These are phyloP conservation scores for Aricia artaxerxes DNA, from an alignment of 2,888 invertebrate genomes.

Conservation along the genomic window DNA sequence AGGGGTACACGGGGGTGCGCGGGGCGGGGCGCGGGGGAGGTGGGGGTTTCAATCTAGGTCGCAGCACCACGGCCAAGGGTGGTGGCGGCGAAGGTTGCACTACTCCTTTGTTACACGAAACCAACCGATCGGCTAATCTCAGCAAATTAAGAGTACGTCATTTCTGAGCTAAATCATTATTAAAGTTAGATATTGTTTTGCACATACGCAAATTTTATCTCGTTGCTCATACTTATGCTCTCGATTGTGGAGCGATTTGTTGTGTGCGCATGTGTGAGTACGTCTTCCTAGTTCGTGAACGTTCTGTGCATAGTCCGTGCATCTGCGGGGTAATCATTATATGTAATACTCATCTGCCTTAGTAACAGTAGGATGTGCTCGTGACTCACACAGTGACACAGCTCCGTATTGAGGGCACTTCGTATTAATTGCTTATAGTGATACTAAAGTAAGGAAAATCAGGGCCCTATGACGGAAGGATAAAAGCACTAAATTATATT, in stretches of 20 bases:
- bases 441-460: background rate
- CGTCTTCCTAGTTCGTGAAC: background rate
- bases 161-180: background rate
- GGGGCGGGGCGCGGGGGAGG: constrained; percentile 36
- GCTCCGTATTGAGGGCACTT: background rate
- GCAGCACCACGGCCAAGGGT: constrained; percentile 77
- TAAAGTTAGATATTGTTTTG: background rate
- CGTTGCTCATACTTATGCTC: background rate
- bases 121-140: background rate
- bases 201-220: background rate
- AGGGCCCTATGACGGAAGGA: background rate
- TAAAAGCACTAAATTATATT: background rate
- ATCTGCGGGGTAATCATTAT: constrained; percentile 3
- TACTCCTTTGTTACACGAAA: constrained; percentile 58
- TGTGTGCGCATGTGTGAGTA: background rate
- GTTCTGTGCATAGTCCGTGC: background rate
- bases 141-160: background rate
- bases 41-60: constrained; percentile 64
- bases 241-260: background rate
- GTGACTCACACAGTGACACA: constrained; percentile 27
- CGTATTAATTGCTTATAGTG: background rate
- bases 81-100: constrained; percentile 70
- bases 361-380: constrained; percentile 24
- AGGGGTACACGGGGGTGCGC: constrained; percentile 54
- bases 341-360: constrained; percentile 28